Evolutionary conservation across 2,113 vertebrate species (phyloP).

Genomic region (Macrotis lagotis): DNA sequence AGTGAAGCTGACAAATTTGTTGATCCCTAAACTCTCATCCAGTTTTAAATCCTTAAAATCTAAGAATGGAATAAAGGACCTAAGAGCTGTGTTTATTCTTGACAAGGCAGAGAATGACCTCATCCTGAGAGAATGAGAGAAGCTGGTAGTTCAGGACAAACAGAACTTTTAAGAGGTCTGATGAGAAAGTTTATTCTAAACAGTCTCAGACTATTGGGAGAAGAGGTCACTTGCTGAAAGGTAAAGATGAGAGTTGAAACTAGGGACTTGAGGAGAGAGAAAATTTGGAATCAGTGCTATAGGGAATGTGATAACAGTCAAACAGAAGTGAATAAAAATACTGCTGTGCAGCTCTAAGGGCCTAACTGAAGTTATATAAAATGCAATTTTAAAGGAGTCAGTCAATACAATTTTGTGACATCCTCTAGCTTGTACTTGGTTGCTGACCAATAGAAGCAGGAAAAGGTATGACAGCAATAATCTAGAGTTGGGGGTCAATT

Average conservation of each 20-base stretch:
- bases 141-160: not conserved
- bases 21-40: not conserved
- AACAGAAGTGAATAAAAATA: not conserved
- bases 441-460: not conserved
- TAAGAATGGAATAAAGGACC: not conserved
- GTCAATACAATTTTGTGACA: not conserved
- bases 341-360: not conserved
- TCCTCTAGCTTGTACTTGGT: not conserved
- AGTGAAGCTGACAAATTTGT: not conserved
- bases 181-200: not conserved
- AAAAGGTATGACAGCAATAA: not conserved
- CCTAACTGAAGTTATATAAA: not conserved
- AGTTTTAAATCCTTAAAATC: not conserved
- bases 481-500: not conserved
- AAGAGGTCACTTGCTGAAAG: not conserved
- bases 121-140: not conserved
- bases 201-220: not conserved
- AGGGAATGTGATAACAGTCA: not conserved
- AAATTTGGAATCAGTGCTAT: not conserved
- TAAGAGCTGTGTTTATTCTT: not conserved
- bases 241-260: not conserved
- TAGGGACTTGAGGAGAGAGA: not conserved
- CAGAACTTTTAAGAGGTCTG: not conserved
- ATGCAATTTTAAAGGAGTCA: not conserved
- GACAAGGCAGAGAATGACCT: not conserved